Conservation (phyloP, 2,797 vertebrate species). For the Sebastiscus albofasciatus region DNA sequence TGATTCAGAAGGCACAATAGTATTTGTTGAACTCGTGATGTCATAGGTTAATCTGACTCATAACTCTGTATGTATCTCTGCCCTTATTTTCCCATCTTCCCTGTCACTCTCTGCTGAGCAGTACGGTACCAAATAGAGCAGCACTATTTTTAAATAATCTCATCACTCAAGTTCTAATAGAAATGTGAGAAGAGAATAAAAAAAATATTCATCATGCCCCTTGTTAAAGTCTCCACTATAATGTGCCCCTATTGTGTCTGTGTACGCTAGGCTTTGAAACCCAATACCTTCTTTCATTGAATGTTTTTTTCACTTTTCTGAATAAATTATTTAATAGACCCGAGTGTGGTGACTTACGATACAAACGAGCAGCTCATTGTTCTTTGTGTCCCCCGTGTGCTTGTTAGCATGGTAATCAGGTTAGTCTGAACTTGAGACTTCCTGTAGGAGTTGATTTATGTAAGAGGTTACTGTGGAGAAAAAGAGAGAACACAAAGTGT, state of each 20-base stretch:
- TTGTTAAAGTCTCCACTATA: conserved; percentile 2
- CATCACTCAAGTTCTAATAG: background rate
- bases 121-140: background rate
- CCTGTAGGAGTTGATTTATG: conserved; percentile 27
- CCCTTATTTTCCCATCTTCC: background rate
- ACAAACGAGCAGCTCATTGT: conserved; percentile 35
- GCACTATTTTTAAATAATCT: background rate
- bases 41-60: background rate
- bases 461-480: background rate
- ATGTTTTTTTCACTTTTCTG: background rate
- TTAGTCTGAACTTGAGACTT: conserved; percentile 24
- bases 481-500: background rate
- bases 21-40: background rate
- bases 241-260: conserved; percentile 7
- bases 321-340: conserved; percentile 30
- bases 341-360: conserved; percentile 16
- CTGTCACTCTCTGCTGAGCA: conserved; percentile 2
- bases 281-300: background rate
- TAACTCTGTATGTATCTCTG: background rate
- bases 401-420: conserved; percentile 35
- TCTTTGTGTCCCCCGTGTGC: conserved; percentile 20
- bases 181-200: conserved; percentile 1
- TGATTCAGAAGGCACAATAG: background rate
- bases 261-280: background rate
- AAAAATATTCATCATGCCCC: background rate